These are phyloP conservation scores for Oscheius onirici DNA, from an alignment of 2,888 invertebrate species.

Conservation along the genomic window DNA sequence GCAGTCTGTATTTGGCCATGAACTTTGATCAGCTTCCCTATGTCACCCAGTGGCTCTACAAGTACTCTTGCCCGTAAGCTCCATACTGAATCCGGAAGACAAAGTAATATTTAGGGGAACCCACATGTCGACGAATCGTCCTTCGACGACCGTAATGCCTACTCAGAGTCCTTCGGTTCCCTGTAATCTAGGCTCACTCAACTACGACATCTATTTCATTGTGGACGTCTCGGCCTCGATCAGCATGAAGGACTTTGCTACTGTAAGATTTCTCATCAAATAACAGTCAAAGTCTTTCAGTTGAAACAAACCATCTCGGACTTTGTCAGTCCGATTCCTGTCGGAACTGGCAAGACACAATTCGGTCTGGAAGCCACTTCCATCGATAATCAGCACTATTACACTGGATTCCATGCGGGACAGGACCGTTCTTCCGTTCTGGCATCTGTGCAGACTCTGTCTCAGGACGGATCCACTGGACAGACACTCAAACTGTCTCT, in stretches of 20 bases:
- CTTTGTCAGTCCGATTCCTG: conserved; percentile 44
- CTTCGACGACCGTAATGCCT: conserved; percentile 45
- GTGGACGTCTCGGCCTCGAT: conserved; percentile 52
- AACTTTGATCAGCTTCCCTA: conserved; percentile 51
- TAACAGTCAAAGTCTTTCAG: conserved; percentile 31
- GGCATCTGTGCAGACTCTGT: conserved; percentile 36
- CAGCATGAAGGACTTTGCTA: conserved; percentile 44
- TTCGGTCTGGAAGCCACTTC: conserved; percentile 52
- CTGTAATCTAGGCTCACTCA: conserved; percentile 43
- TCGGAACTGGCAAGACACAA: conserved; percentile 42
- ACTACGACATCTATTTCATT: conserved; percentile 58
- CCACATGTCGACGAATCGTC: conserved; percentile 41
- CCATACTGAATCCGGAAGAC: not conserved
- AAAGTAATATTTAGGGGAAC: conserved; percentile 36
- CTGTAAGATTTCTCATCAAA: conserved; percentile 19
- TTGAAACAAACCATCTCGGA: conserved; percentile 47
- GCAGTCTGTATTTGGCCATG: conserved; percentile 50
- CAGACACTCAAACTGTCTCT: conserved; percentile 49
- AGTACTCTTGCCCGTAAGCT: conserved; percentile 50
- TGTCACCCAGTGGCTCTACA: conserved; percentile 48
- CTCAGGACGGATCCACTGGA: conserved; percentile 46
- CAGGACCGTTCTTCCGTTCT: conserved; percentile 44
- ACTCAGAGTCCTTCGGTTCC: conserved; percentile 51
- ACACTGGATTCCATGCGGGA: conserved; percentile 53
- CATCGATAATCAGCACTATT: conserved; percentile 54